Conservation (phyloP, 2,113 vertebrate genomes). For the Ardeotis arabs region DNA sequence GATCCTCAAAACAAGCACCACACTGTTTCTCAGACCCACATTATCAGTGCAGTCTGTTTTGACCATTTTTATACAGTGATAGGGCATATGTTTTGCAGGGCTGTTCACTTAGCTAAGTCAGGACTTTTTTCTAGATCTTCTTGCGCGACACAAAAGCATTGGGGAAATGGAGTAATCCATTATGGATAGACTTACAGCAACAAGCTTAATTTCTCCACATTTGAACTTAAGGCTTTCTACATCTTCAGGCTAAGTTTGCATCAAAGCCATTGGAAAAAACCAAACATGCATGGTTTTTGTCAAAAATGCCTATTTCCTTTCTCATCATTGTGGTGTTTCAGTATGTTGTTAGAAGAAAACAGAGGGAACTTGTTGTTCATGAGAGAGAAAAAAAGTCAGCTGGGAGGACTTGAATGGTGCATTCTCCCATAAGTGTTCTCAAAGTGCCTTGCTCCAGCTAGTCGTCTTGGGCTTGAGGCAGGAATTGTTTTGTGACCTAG, state of each 20-base stretch:
- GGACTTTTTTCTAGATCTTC: background rate
- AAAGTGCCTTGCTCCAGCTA: background rate
- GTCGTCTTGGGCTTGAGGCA: background rate
- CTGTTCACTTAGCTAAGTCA: background rate
- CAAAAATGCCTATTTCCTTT: background rate
- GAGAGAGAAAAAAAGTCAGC: background rate
- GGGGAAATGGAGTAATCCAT: background rate
- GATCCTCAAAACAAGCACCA: background rate
- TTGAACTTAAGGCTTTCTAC: background rate
- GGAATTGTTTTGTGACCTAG: slow-evolving; percentile 18
- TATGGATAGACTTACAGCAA: background rate
- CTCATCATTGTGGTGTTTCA: background rate
- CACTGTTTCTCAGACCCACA: background rate
- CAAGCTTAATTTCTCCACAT: background rate
- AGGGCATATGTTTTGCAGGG: background rate
- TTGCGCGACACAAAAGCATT: background rate
- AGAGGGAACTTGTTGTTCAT: background rate
- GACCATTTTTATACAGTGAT: background rate
- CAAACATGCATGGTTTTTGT: background rate
- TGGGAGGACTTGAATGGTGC: background rate
- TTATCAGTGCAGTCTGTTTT: background rate
- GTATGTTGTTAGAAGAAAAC: background rate
- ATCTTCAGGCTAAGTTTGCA: background rate
- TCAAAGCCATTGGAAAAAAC: background rate
- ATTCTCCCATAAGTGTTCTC: background rate